Percentiles rank a stretch among this genome's conserved stretches.
These are phyloP conservation scores for Aurelia coerulea DNA, from an alignment of 30 jellyfish, hydroid and myxozoan species.

Conservation along the genomic window DNA sequence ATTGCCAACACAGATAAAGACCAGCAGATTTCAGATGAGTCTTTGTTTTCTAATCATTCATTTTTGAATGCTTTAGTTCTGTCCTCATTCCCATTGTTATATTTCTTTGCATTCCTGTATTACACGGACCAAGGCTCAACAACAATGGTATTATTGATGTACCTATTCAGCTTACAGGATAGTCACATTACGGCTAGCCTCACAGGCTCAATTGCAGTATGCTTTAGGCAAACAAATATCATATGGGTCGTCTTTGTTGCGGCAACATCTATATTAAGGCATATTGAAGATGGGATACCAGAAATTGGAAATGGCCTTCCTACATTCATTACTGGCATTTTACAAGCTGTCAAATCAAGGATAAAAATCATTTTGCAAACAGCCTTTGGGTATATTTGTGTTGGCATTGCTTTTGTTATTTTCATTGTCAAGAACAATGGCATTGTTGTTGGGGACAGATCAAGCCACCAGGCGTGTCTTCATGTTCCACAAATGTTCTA, in stretches of 20 bases:
- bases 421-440: slow-evolving; percentile 85
- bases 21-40: slow-evolving; percentile 5
- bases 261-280: slow-evolving; percentile 42
- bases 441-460: slow-evolving; percentile 96
- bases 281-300: slow-evolving; percentile 29
- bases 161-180: slow-evolving; percentile 59
- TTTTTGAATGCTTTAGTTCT: slow-evolving; percentile 67
- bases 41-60: not conserved
- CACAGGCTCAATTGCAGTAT: slow-evolving; percentile 79
- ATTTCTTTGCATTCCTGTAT: slow-evolving; percentile 80
- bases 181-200: slow-evolving; percentile 71
- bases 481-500: slow-evolving; percentile 88
- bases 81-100: slow-evolving; percentile 78
- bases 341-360: slow-evolving; percentile 20
- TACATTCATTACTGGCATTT: not conserved
- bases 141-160: slow-evolving; percentile 66
- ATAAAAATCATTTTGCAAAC: slow-evolving; percentile 2
- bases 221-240: slow-evolving; percentile 95
- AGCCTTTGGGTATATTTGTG: slow-evolving; percentile 61
- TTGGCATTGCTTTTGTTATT: slow-evolving; percentile 64
- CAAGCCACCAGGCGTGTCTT: slow-evolving; percentile 88
- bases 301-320: slow-evolving; percentile 7
- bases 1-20: not conserved
- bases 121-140: slow-evolving; percentile 98
- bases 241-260: slow-evolving; percentile 91